Evolutionary conservation across 2,797 vertebrate species (phyloP), one percentile per base, ranked within the genome.

Genomic region (Pterois miles): DNA sequence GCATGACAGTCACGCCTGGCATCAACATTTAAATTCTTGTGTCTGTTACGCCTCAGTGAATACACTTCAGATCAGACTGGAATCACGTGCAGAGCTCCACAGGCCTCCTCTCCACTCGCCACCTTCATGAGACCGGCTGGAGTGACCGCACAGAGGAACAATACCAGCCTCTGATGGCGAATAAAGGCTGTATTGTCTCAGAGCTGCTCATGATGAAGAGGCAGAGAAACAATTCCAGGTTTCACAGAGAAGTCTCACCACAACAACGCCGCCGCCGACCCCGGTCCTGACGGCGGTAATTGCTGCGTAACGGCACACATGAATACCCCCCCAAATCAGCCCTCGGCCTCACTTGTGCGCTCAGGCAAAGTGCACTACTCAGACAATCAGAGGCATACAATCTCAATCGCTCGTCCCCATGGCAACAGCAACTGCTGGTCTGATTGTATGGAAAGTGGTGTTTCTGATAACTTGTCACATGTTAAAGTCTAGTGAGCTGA

Each of bases 301-400:
- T 86, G 82, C 83, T 38, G 70, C 38, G 25, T 86, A 84, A 78
- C 64, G 22, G 79, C 80, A 74, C 87, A 83, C 84, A 87, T 64
- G 89, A 91, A 89, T 81, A 82, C 71, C 84, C 75, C 78, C 56
- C 16, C 54, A 77, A 92, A 90, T 89, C 87, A 87, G 79, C 81
- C 54, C 64, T 80, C 36, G 36, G 84, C 80, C 80, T 76, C 22
- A 57, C 80, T 77, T 29, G 58, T 60, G 83, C 75, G 48, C 74
- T 83, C 68, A 74, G 83, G 71, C 67, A 76, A 90, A 92, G 86
- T 87, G 81, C 82, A 72, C 74, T 52, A 54, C 85, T 91, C 88
- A 85, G 85, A 90, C 88, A 92, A 91, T 94, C 91, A 90, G 65
- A 89, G 76, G 82, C 81, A 82, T 85, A 62, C 88, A 81, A 83